These are phyloP conservation scores for Phorcus lineatus DNA, from an alignment of 2,888 invertebrate genomes.

Conservation along the genomic window DNA sequence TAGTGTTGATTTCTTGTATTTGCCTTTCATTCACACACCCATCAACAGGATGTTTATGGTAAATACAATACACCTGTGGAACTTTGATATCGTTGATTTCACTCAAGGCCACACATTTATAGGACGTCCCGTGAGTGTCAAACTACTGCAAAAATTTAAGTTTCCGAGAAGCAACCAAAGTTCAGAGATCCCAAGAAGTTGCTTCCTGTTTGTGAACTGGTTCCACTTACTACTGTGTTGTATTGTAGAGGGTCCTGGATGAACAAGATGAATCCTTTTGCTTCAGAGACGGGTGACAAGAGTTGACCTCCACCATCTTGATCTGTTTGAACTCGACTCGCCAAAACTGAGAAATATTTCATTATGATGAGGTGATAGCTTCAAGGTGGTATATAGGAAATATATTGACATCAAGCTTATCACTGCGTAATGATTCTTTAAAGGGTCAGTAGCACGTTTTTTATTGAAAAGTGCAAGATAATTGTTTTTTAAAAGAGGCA, in stretches of 20 bases:
- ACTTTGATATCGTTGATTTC: background rate
- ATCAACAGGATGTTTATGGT: no score
- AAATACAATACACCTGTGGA: no score
- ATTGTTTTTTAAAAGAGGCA: no score
- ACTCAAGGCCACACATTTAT: background rate
- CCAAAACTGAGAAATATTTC: background rate
- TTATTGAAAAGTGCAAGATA: no score
- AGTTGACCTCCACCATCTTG: background rate
- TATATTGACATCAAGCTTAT: no score
- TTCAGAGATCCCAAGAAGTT: background rate
- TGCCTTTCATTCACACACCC: no score
- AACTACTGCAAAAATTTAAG: background rate
- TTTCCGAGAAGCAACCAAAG: background rate
- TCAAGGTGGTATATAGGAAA: no score
- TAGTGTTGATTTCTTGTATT: no score
- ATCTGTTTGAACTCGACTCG: background rate
- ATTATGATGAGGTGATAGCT: background rate
- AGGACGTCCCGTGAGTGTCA: background rate
- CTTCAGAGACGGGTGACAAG: background rate
- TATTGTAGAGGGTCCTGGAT: background rate
- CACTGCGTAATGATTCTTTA: no score
- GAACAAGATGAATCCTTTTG: background rate
- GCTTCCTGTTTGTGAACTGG: background rate
- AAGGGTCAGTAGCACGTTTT: no score
- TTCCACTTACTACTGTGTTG: background rate